A percentile compares a stretch with the other conserved stretches of the same genome.
These are phyloP conservation scores for Erpornis zantholeuca DNA, from an alignment of 2,113 vertebrate species.

Conservation along the genomic window DNA sequence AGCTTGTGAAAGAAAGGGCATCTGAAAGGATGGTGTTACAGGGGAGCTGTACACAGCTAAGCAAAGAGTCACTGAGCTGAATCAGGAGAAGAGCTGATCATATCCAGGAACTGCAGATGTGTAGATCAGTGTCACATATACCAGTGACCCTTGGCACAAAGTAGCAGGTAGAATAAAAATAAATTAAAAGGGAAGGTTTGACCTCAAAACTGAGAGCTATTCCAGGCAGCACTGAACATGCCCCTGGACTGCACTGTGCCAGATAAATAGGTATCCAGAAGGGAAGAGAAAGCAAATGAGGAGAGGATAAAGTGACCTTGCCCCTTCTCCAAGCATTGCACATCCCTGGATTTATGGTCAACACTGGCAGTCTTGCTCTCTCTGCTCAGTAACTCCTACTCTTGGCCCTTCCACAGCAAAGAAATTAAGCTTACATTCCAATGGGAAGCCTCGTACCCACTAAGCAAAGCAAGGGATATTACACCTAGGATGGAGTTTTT, in stretches of 20 bases:
- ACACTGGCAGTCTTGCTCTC: not conserved
- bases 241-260: not conserved
- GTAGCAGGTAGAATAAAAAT: not conserved
- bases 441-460: rapidly evolving
- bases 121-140: not conserved
- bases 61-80: not conserved
- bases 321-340: not conserved
- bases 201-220: not conserved
- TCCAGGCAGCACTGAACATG: not conserved
- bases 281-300: not conserved
- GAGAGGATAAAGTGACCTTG: not conserved
- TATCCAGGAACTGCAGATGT: not conserved
- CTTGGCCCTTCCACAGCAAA: not conserved
- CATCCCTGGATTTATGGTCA: not conserved
- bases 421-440: not conserved
- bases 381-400: not conserved
- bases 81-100: not conserved
- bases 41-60: not conserved
- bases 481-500: not conserved
- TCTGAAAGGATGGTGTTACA: not conserved
- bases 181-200: not conserved
- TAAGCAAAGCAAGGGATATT: not conserved
- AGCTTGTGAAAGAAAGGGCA: not conserved
- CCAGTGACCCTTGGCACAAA: not conserved
- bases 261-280: not conserved